Evolutionary conservation across 2,888 invertebrate species (phyloP).

Genomic region (Orthosia gothica): DNA sequence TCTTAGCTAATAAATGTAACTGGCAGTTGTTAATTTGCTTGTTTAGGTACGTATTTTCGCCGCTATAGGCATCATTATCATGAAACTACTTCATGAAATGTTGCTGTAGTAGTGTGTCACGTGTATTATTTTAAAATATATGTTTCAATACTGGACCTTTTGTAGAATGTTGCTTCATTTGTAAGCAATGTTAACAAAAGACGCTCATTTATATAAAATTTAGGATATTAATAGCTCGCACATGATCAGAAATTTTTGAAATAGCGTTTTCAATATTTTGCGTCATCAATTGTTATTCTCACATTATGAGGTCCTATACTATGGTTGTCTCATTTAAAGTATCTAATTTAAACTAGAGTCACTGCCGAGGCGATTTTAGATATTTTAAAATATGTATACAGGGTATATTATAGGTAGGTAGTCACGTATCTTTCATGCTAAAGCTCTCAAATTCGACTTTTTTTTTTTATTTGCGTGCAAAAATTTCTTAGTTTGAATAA

Average conservation of each 20-base stretch:
- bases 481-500: no score
- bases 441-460: background rate
- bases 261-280: background rate
- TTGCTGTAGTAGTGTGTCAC: background rate
- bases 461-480: background rate
- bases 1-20: background rate
- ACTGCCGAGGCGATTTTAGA: background rate
- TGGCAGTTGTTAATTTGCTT: background rate
- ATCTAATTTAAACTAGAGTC: background rate
- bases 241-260: slow-evolving; percentile 3
- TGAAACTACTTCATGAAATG: slow-evolving; percentile 1
- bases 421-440: background rate
- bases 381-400: no score
- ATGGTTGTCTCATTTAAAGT: background rate
- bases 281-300: background rate
- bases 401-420: background rate
- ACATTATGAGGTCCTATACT: background rate
- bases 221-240: slow-evolving; percentile 9
- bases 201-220: slow-evolving; percentile 15
- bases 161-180: slow-evolving; percentile 24
- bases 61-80: background rate
- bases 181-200: slow-evolving; percentile 13
- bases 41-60: background rate
- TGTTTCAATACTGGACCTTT: slow-evolving; percentile 28
- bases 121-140: slow-evolving; percentile 10